phyloP scores from a whole-genome alignment of 2,113 vertebrate species.

The Atrichornis clamosus region DNA sequence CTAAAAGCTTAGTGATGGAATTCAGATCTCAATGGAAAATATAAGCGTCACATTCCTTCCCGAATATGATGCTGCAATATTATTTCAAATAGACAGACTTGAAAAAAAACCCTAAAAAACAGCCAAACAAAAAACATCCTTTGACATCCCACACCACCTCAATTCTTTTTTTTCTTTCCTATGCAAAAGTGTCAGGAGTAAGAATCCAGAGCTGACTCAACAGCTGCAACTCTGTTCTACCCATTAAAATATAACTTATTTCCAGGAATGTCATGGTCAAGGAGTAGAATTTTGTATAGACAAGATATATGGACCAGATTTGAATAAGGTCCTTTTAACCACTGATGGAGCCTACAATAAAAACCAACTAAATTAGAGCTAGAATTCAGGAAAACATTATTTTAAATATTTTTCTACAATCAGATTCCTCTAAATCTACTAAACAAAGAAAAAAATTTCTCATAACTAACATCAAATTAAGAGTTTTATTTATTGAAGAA shows the following conservation, averaged over 20 bases:
- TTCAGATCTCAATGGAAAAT: not conserved
- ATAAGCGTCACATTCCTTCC: not conserved
- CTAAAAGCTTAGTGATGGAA: not conserved
- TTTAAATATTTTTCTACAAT: not conserved
- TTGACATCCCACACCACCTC: not conserved
- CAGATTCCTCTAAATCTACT: not conserved
- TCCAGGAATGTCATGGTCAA: not conserved
- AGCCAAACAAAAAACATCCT: not conserved
- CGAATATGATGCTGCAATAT: not conserved
- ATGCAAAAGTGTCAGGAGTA: not conserved
- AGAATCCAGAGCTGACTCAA: not conserved
- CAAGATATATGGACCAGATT: not conserved
- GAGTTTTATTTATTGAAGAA: not conserved
- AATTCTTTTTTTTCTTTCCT: not conserved
- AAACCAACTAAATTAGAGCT: not conserved
- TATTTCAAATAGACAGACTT: not conserved
- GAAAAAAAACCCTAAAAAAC: accelerated
- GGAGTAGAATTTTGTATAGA: not conserved
- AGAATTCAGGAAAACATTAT: not conserved
- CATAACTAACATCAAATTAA: not conserved
- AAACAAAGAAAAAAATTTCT: not conserved
- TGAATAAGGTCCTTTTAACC: not conserved
- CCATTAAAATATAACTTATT: not conserved
- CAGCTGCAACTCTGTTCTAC: not conserved
- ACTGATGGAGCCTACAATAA: not conserved